These are phyloP conservation scores for Oncopeltus fasciatus DNA, from an alignment of 1,140 invertebrate species.

Conservation along the genomic window DNA sequence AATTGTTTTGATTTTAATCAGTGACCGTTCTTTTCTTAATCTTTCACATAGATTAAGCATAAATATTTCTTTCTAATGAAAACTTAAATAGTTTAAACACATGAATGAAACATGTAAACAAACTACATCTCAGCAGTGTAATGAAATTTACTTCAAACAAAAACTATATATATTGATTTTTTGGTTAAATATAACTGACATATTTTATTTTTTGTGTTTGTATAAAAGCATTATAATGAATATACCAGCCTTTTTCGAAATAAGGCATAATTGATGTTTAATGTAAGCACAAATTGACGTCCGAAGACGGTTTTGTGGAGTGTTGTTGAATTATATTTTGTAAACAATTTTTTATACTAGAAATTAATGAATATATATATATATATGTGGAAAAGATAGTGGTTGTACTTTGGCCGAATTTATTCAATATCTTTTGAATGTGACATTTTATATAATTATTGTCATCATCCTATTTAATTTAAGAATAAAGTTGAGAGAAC, in stretches of 20 bases:
- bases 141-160: background rate
- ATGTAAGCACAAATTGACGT: background rate
- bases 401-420: slow-evolving; percentile 8
- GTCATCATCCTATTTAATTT: background rate
- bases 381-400: background rate
- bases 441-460: slow-evolving; percentile 3
- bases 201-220: background rate
- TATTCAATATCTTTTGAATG: background rate
- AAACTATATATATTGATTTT: background rate
- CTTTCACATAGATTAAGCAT: background rate
- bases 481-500: background rate
- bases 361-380: background rate
- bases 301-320: background rate
- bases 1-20: background rate
- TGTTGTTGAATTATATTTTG: slow-evolving; percentile 2
- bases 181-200: background rate
- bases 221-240: background rate
- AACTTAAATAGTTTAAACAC: background rate
- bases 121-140: background rate
- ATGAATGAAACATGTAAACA: background rate
- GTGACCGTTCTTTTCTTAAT: background rate
- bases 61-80: background rate
- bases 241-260: background rate
- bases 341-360: slow-evolving; percentile 5
- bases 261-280: background rate